phyloP scores from a whole-genome alignment of 92 coral and sea anemone species.

The Porites divaricata region DNA sequence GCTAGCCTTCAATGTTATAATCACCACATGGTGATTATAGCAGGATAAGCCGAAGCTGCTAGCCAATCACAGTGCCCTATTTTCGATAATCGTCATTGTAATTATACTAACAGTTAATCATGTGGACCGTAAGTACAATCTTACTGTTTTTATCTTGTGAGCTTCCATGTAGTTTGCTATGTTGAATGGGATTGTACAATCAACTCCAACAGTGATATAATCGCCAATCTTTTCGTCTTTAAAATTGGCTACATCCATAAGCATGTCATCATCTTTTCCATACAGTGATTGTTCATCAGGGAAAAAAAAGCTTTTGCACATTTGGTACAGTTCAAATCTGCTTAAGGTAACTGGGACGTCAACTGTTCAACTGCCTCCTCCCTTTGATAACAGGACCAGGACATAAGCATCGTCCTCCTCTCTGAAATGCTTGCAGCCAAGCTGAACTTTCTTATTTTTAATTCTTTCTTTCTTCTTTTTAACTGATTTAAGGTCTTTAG shows the following conservation, averaged over 20 bases:
- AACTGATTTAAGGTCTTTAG: constrained; percentile 12
- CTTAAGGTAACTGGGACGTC: constrained; percentile 42
- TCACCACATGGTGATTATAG: no score
- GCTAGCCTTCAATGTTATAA: no score
- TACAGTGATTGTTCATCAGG: constrained; percentile 55
- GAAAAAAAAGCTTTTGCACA: constrained; percentile 52
- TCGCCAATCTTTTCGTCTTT: constrained; percentile 22
- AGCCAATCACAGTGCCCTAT: no score
- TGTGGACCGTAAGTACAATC: constrained; percentile 37
- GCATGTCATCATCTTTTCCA: constrained; percentile 61
- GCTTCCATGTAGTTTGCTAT: constrained; percentile 40
- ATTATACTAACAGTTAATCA: no score
- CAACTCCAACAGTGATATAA: background rate
- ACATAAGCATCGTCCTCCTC: constrained; percentile 47
- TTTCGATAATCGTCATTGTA: no score
- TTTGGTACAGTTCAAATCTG: constrained; percentile 48
- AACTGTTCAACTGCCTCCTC: constrained; percentile 63
- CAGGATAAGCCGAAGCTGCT: no score
- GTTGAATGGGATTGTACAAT: constrained; percentile 26
- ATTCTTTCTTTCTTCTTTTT: constrained; percentile 39
- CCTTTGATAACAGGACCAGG: constrained; percentile 40
- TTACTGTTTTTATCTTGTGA: constrained; percentile 42
- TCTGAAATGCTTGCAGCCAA: constrained; percentile 67
- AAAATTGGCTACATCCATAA: constrained; percentile 33
- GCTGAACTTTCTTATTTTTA: constrained; percentile 35